phyloP scores from a whole-genome alignment of 2,113 vertebrate genomes.

The Anarhynchus alexandrinus region DNA sequence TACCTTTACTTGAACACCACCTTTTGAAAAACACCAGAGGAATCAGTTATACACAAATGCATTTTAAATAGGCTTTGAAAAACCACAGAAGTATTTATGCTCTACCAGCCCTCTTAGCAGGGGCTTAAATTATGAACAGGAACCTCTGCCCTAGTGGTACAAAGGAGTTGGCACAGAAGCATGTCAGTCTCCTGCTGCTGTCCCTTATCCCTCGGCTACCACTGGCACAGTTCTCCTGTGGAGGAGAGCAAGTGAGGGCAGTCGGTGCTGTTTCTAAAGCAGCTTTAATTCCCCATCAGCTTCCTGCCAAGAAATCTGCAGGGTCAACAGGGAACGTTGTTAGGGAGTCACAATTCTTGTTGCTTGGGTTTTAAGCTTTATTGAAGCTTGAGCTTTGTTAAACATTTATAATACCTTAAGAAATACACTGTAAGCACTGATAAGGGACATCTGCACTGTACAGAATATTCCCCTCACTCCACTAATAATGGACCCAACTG shows the following conservation, averaged over 20 bases:
- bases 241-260: neutral
- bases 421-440: neutral
- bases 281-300: neutral
- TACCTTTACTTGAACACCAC: neutral
- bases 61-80: neutral
- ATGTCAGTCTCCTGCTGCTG: neutral
- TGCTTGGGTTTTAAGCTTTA: neutral
- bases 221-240: neutral
- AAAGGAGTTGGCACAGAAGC: neutral
- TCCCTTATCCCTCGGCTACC: neutral
- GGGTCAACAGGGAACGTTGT: neutral
- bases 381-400: neutral
- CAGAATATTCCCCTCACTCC: neutral
- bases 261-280: neutral
- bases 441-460: neutral
- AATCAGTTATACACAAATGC: neutral
- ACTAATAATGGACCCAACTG: neutral
- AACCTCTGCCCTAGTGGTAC: neutral
- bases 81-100: neutral
- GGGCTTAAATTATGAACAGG: neutral
- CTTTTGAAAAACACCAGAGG: neutral
- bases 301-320: slow-evolving; percentile 13
- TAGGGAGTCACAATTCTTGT: neutral
- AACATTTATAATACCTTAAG: neutral
- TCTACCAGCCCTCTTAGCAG: neutral